Evolutionary conservation across 2,888 invertebrate species (phyloP), one percentile per base, ranked within the genome.

Genomic region (Drosophila prolongata): DNA sequence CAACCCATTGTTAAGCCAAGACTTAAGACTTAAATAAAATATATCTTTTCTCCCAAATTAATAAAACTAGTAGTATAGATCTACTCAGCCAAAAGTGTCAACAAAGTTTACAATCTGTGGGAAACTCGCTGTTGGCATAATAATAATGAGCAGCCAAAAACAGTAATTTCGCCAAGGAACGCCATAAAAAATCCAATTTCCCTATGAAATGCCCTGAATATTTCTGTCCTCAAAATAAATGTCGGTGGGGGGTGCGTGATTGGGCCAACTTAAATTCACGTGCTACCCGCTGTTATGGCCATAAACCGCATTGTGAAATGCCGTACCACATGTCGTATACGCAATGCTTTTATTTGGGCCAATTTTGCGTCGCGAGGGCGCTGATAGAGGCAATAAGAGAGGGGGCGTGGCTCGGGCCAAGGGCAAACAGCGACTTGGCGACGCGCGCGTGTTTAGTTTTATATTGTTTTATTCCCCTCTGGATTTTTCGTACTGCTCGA

Each of bases 401-500:
- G 19, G 47, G 40, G 46, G 30, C 34, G 54, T 46, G 49, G 59
- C 37, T n/a, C 52, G 44, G 71, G 62, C 59, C 82, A 82, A 84
- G 87, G 85, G 69, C 81, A 87, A 74, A 37, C 54, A 80, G 87
- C 79, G 70, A 77, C 81, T 80, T 77, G 75, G 81, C 85, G 85
- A 75, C 84, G 87, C 71, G 66, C 55, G 69, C 81, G 79, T 80
- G 66, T 58, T 80, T 71, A 65, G 66, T 57, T 75, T 74, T 72
- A 65, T 75, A 80, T 73, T 70, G 79, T 72, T 84, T 71, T 65
- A 78, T 80, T 76, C 72, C 80, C 74, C 30, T 66, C 70, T 67
- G 84, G 57, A 69, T 76, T 76, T 70, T 47, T 52, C 55, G 35
- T 47, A 9, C 27, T 14, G 14, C 47, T 43, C 50, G 53, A 11